Base-by-base conservation (phyloP, 2,113 vertebrate genomes). In the Synchiropus splendidus region DNA sequence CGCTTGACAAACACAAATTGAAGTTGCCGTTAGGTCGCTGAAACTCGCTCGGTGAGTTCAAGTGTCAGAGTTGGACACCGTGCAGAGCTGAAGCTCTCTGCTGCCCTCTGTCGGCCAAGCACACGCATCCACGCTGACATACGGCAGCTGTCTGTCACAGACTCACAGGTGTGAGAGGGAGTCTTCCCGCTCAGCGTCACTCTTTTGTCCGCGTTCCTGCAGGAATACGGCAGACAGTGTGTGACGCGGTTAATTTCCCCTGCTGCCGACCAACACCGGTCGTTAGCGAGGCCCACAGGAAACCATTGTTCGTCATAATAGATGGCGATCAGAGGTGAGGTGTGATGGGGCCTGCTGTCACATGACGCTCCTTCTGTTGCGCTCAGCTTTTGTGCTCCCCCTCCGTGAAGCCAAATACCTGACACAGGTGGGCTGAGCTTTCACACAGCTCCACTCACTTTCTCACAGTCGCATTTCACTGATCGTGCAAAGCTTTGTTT, bases 41-140 rank as follows among this genome's bases (percentile, higher is more conserved):
- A 35, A 39, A 16, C 45, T 50, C 30, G 13, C 13, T 42, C 31
- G 11, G 14, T 43, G 36, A 47, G 36, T 47, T 36, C 13, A 14
- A 45, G 31, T 2, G 13, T 37, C 10, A 5, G 40, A 51, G 48
- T 33, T 46, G 57, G 56, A 36, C 16, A 14, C 12, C 14, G n/a
- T n/a, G n/a, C n/a, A 10, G 44, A 68, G 72, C 33, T 67, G 72
- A 70, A 81, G 80, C 72, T 49, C 74, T 83, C 72, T 83, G 72
- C 78, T 83, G 78, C 76, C 76, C 78, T 81, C 80, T 83, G 68
- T 79, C 67, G 80, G 78, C 9, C n/a, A 12, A 8, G 21, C 37
- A 6, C 13, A 11, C 36, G 45, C 1, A 18, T 46, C 54, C 51
- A 45, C 48, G 52, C 41, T 36, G 51, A 52, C 61, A 68, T 70